These are phyloP conservation scores for Cataglyphis livida DNA, from an alignment of 2,888 invertebrate genomes.

Conservation along the genomic window DNA sequence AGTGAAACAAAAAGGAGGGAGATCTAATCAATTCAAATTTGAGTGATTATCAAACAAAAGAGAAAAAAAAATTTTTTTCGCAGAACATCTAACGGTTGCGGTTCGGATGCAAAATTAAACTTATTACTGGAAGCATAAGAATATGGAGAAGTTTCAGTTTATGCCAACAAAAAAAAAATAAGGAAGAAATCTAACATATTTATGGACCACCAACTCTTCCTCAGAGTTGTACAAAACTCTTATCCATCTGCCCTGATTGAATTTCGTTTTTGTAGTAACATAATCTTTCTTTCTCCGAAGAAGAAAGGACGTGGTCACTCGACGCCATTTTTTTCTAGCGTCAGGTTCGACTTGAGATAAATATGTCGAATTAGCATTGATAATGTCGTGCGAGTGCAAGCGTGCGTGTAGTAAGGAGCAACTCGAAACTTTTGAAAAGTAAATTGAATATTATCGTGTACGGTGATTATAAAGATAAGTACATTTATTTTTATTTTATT, in stretches of 20 bases:
- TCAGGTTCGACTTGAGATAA: constrained; percentile 65
- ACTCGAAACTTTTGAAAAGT: constrained; percentile 74
- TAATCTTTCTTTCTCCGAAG: constrained; percentile 63
- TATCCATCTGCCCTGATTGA: constrained; percentile 11
- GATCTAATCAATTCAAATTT: neutral
- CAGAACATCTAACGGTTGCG: constrained; percentile 78
- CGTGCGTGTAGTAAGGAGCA: constrained; percentile 63
- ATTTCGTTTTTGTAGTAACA: constrained; percentile 29
- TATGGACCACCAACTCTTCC: constrained; percentile 79
- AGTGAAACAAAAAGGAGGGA: constrained; percentile 44
- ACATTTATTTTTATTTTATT: constrained; percentile 74
- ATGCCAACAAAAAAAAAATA: constrained; percentile 68
- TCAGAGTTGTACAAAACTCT: constrained; percentile 75
- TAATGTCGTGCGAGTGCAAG: constrained; percentile 46
- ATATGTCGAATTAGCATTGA: constrained; percentile 73
- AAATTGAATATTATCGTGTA: constrained; percentile 75
- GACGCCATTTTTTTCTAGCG: constrained; percentile 67
- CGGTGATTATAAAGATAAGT: constrained; percentile 75
- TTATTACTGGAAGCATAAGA: constrained; percentile 70
- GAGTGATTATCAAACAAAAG: neutral
- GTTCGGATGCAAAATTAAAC: constrained; percentile 70
- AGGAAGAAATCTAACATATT: constrained; percentile 52
- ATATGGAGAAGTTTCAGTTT: constrained; percentile 74
- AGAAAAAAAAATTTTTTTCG: constrained; percentile 20
- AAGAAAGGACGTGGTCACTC: constrained; percentile 74